Evolutionary conservation across 30 jellyfish, hydroid and myxozoan species (phyloP), one percentile per base, ranked within the genome.

Genomic region (Sanderia malayensis): DNA sequence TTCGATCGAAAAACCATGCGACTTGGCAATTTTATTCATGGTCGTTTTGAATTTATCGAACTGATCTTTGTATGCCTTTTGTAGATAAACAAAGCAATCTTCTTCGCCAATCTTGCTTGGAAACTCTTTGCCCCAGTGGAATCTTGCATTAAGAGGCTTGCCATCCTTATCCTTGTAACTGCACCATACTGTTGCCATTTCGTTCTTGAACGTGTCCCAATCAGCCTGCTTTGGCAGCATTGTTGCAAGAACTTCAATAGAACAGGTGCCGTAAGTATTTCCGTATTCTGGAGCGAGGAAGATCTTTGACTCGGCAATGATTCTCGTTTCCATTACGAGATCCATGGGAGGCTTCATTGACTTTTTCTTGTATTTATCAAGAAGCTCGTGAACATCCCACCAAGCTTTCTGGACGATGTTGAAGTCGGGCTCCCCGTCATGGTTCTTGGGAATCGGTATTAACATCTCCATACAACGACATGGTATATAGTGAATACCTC

Each of bases 171-270:
- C 52, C 6, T 6, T 37, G 52, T 37, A 37, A 13, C 52, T 37
- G 52, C 10, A 4, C 52, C 52, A 37, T 4, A 37, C 24, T 1
- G 31, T 7, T 2, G 71, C 71, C 37, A 58, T 32, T 11, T 24
- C 11, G 71, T 58, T 58, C 34, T 58, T 58, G 71, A 58, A 58
- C 3, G 31, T 13, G 22, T 6, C 34, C 71, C 71, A 58, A 1
- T 8, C 31, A 6, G 29, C 71, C 13, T 58, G 44, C 20, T 29
- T 3, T 8, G 33, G 44, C 33, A 58, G 34, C 71, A 58, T 58
- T 15, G 71, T 58, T 21, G 37, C 71, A 58, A 58, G 71, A 7
- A 58, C 34, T 58, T 58, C 71, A 58, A 58, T 58, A 32, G 71
- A 58, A 34, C 31, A 19, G 3, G 71, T 58, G 71, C 71, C 71